These are phyloP conservation scores for Lordiphosa stackelbergi DNA, from an alignment of 1,140 invertebrate genomes.

Conservation along the genomic window DNA sequence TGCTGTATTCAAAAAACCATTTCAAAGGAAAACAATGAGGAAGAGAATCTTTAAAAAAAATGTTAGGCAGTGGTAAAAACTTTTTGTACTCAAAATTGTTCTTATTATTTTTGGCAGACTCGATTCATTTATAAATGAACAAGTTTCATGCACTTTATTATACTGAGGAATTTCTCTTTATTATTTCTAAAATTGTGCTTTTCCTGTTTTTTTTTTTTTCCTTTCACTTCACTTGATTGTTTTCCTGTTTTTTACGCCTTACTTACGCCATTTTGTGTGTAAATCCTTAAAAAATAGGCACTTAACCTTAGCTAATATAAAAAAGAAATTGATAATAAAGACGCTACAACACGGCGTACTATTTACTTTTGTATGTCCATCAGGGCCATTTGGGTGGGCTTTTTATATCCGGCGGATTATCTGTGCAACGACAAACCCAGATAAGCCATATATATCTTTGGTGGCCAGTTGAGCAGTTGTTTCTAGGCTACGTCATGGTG, in stretches of 20 bases:
- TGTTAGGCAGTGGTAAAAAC: too few relatives aligned
- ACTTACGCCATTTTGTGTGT: slow-evolving; percentile 51
- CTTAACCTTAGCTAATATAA: slow-evolving; percentile 13
- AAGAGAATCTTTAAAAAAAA: too few relatives aligned
- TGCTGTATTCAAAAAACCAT: too few relatives aligned
- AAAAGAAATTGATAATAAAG: slow-evolving; percentile 8
- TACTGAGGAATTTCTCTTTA: too few relatives aligned
- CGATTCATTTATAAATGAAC: too few relatives aligned
- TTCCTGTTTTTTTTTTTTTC: too few relatives aligned
- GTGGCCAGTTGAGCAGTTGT: slow-evolving; percentile 5
- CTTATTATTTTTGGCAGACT: too few relatives aligned
- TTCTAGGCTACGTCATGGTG: slow-evolving; percentile 26
- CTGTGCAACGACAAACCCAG: slow-evolving; percentile 11
- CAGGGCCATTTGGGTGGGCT: slow-evolving; percentile 1
- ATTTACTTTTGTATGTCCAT: slow-evolving; percentile 18
- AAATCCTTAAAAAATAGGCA: slow-evolving; percentile 24
- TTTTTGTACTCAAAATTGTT: too few relatives aligned
- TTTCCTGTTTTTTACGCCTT: not conserved
- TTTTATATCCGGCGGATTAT: slow-evolving; percentile 36
- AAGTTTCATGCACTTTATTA: too few relatives aligned
- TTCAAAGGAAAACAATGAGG: too few relatives aligned
- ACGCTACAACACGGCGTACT: not conserved
- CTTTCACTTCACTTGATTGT: not conserved
- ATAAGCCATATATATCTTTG: slow-evolving; percentile 20
- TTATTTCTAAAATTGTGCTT: too few relatives aligned